Percentiles rank a stretch among this genome's conserved stretches.
Evolutionary conservation across 2,113 vertebrate genomes (phyloP).

Genomic region (Carassius carassius): DNA sequence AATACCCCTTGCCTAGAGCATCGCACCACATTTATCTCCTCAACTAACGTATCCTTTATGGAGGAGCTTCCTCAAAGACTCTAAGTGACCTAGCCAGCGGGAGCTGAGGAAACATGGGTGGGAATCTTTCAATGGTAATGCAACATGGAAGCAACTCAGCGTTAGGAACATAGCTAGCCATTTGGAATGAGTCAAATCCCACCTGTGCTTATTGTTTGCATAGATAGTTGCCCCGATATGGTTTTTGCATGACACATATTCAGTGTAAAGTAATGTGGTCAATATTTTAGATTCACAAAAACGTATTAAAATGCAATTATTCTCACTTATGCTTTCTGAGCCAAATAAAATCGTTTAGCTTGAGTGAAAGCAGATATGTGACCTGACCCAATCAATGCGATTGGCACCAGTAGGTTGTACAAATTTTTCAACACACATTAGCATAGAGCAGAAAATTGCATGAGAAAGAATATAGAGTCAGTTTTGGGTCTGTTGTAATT

Average conservation of each 20-base stretch:
- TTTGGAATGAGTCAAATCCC: background rate
- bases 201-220: slow-evolving; percentile 8
- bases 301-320: background rate
- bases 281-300: background rate
- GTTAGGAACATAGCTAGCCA: background rate
- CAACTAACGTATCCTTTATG: slow-evolving; percentile 64
- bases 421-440: background rate
- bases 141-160: background rate
- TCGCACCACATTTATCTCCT: slow-evolving; percentile 77
- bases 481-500: background rate
- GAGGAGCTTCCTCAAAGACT: slow-evolving; percentile 58
- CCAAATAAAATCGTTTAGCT: slow-evolving; percentile 1
- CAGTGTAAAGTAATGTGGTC: background rate
- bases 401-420: slow-evolving; percentile 6
- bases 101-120: slow-evolving; percentile 41
- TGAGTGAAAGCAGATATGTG: slow-evolving; percentile 17
- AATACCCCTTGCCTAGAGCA: slow-evolving; percentile 64
- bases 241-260: slow-evolving; percentile 19
- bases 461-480: background rate
- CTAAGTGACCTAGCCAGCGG: slow-evolving; percentile 46
- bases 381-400: slow-evolving; percentile 8
- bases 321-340: background rate
- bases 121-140: slow-evolving; percentile 11
- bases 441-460: background rate
- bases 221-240: background rate